Conservation (phyloP, 1,140 invertebrate species). For the Pollicipes pollicipes region DNA sequence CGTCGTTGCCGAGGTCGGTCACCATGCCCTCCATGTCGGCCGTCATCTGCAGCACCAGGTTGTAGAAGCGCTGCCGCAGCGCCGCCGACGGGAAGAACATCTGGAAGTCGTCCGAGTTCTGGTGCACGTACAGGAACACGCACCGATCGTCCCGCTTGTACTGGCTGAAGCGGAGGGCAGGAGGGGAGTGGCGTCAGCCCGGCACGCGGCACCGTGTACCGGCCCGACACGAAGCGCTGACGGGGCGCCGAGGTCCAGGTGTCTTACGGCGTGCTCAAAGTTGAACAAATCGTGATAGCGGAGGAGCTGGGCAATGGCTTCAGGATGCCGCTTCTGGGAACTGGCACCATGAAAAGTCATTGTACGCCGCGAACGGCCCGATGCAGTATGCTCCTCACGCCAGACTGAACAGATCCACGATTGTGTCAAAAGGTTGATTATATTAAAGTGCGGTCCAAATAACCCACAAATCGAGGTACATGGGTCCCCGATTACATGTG, state of each 20-base stretch:
- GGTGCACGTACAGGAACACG: slow-evolving; percentile 90
- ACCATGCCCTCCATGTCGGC: slow-evolving; percentile 67
- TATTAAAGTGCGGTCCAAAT: no score
- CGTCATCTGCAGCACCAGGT: slow-evolving; percentile 48
- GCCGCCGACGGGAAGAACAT: slow-evolving; percentile 84
- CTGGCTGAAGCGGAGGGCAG: slow-evolving; percentile 39
- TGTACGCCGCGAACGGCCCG: no score
- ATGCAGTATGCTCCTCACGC: no score
- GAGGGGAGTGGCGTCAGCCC: no score
- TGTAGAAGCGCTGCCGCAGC: slow-evolving; percentile 46
- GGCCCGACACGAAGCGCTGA: slow-evolving; percentile 3
- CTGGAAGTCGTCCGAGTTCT: slow-evolving; percentile 98
- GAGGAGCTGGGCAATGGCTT: no score
- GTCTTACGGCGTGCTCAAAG: not conserved
- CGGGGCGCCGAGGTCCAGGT: not conserved
- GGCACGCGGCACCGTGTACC: no score
- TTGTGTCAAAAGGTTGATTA: no score
- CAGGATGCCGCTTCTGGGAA: no score
- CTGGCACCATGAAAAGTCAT: no score
- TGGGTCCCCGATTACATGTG: no score
- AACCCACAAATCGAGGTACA: no score
- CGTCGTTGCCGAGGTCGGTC: slow-evolving; percentile 56
- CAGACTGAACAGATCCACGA: no score
- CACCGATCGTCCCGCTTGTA: slow-evolving; percentile 92
- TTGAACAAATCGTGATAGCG: not conserved